Evolutionary conservation across 2,888 invertebrate genomes (phyloP).

Genomic region (Drosophila eohydei): DNA sequence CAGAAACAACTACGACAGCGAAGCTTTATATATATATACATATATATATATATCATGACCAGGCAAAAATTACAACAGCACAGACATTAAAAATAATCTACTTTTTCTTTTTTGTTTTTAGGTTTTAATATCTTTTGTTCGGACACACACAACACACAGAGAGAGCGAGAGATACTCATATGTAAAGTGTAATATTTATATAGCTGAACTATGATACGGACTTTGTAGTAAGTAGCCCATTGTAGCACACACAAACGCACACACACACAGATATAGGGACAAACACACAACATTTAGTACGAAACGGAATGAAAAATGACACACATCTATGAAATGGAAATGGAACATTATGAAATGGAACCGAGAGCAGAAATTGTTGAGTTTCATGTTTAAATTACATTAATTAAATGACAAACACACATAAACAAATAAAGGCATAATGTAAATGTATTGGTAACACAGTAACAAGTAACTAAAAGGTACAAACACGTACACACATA

Average conservation of each 20-base stretch:
- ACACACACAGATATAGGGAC: conserved; percentile 34
- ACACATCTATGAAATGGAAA: conserved; percentile 50
- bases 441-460: conserved; percentile 27
- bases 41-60: conserved; percentile 63
- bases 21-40: conserved; percentile 49
- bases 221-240: conserved; percentile 22
- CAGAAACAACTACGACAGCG: conserved; percentile 52
- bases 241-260: conserved; percentile 32
- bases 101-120: conserved; percentile 46
- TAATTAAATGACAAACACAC: conserved; percentile 59
- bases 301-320: conserved; percentile 60
- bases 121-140: conserved; percentile 49
- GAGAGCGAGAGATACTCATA: conserved; percentile 6
- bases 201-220: conserved; percentile 50
- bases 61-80: conserved; percentile 61
- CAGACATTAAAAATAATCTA: conserved; percentile 61
- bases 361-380: conserved; percentile 82
- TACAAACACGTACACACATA: conserved; percentile 71
- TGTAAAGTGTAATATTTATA: conserved; percentile 43
- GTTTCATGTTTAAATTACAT: conserved; percentile 80
- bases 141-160: conserved; percentile 13
- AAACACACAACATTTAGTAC: conserved; percentile 50
- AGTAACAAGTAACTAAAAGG: conserved; percentile 46
- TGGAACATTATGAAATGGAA: conserved; percentile 47
- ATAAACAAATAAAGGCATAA: conserved; percentile 9